Conservation (phyloP, 2,888 invertebrate genomes). For the Agonopterix heracliana region DNA sequence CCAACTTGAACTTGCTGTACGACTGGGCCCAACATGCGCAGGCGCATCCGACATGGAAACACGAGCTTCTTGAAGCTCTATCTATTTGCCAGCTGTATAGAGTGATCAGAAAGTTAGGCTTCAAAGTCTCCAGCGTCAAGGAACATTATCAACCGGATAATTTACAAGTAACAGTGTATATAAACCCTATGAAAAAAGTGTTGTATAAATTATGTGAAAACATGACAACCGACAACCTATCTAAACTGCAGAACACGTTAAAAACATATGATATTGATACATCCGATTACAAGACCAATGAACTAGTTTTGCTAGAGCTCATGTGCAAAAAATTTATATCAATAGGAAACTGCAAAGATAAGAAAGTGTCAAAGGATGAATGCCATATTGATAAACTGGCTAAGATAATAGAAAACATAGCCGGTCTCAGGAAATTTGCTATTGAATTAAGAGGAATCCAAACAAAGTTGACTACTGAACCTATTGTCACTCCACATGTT, state of each 20-base stretch:
- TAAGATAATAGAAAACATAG: constrained; percentile 44
- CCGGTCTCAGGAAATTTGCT: constrained; percentile 35
- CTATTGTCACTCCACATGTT: background rate
- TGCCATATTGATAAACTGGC: constrained; percentile 38
- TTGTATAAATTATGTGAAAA: constrained; percentile 59
- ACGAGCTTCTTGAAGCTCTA: constrained; percentile 62
- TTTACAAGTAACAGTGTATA: constrained; percentile 30
- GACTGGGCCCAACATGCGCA: constrained; percentile 57
- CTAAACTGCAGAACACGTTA: constrained; percentile 47
- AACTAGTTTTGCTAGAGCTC: constrained; percentile 52
- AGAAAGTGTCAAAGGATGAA: constrained; percentile 13
- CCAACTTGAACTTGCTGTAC: constrained; percentile 45
- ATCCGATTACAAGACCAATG: constrained; percentile 47
- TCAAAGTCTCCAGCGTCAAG: constrained; percentile 39
- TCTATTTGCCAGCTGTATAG: constrained; percentile 50
- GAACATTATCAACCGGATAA: constrained; percentile 42
- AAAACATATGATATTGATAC: constrained; percentile 43
- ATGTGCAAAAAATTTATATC: constrained; percentile 54
- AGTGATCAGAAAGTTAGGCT: constrained; percentile 54
- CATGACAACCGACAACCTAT: constrained; percentile 38
- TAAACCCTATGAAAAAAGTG: constrained; percentile 54
- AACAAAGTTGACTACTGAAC: constrained; percentile 26
- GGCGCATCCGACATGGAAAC: constrained; percentile 44
- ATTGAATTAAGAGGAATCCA: constrained; percentile 38
- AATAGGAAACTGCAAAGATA: constrained; percentile 1